Evolutionary conservation across 2,888 invertebrate species (phyloP).

Genomic region (Portevinia maculata): DNA sequence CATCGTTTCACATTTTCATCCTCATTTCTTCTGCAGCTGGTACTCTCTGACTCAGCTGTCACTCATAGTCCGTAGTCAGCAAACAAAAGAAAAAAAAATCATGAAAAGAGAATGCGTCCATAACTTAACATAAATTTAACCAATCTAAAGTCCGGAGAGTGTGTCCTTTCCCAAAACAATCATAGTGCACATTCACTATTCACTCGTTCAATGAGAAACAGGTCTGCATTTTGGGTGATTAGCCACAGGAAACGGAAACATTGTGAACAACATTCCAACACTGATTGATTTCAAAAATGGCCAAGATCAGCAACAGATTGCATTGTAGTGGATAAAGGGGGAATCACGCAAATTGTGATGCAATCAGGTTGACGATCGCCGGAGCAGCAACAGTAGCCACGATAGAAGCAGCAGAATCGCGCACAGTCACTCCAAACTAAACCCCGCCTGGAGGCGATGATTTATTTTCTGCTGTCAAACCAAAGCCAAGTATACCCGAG

Average conservation of each 20-base stretch:
- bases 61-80: conserved; percentile 51
- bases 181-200: conserved; percentile 61
- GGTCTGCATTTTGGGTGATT: conserved; percentile 47
- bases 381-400: conserved; percentile 55
- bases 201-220: conserved; percentile 13
- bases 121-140: conserved; percentile 68
- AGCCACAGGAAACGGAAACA: conserved; percentile 61
- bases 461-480: conserved; percentile 70
- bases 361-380: conserved; percentile 62
- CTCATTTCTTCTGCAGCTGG: conserved; percentile 69
- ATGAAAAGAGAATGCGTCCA: conserved; percentile 60
- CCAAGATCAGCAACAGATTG: conserved; percentile 27
- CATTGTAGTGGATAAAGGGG: too few relatives aligned
- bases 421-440: conserved; percentile 26
- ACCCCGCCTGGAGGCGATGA: conserved; percentile 63
- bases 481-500: conserved; percentile 49
- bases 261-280: conserved; percentile 46
- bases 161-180: conserved; percentile 35
- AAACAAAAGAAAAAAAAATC: conserved; percentile 27
- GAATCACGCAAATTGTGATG: conserved; percentile 63
- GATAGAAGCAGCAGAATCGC: conserved; percentile 19
- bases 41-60: conserved; percentile 68
- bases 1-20: conserved; percentile 71
- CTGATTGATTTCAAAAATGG: conserved; percentile 67
- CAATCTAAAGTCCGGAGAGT: neutral